Evolutionary conservation across 2,113 vertebrate species (phyloP).

Genomic region (Strigops habroptila): DNA sequence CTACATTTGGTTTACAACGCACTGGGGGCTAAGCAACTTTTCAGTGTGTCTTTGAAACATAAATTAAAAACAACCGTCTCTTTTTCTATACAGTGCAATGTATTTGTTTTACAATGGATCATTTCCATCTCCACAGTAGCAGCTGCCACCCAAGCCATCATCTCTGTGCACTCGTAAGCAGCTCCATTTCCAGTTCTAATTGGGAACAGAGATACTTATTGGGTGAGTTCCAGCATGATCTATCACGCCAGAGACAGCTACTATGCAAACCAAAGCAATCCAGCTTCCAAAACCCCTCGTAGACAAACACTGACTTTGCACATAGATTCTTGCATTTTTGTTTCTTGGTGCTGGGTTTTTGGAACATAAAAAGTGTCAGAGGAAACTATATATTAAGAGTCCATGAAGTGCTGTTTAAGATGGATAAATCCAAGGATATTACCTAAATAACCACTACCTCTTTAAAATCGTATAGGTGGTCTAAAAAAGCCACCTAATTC

Average conservation of each 20-base stretch:
- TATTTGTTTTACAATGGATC: constrained; percentile 69
- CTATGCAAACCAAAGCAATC: constrained; percentile 77
- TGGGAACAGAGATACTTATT: constrained; percentile 79
- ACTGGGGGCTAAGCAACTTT: constrained; percentile 32
- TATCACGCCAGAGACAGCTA: constrained; percentile 77
- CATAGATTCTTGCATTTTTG: constrained; percentile 12
- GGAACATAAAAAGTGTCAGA: neutral
- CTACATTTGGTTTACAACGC: neutral
- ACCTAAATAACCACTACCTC: constrained; percentile 56
- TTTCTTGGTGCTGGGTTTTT: neutral
- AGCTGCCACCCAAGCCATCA: constrained; percentile 76
- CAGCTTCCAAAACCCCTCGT: constrained; percentile 68
- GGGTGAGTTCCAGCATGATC: constrained; percentile 78
- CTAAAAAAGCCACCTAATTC: constrained; percentile 64
- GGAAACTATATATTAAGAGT: neutral
- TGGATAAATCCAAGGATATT: constrained; percentile 33
- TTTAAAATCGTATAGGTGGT: constrained; percentile 68
- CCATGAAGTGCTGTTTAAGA: neutral
- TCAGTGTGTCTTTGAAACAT: constrained; percentile 42
- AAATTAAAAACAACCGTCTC: constrained; percentile 42
- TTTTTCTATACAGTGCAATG: constrained; percentile 56
- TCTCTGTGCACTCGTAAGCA: constrained; percentile 67
- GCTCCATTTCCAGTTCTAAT: constrained; percentile 78
- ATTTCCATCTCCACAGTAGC: constrained; percentile 74
- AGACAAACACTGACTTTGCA: constrained; percentile 75